Evolutionary conservation across 2,888 invertebrate genomes (phyloP), one percentile per base, ranked within the genome.

Genomic region (Melanostoma mellinum): DNA sequence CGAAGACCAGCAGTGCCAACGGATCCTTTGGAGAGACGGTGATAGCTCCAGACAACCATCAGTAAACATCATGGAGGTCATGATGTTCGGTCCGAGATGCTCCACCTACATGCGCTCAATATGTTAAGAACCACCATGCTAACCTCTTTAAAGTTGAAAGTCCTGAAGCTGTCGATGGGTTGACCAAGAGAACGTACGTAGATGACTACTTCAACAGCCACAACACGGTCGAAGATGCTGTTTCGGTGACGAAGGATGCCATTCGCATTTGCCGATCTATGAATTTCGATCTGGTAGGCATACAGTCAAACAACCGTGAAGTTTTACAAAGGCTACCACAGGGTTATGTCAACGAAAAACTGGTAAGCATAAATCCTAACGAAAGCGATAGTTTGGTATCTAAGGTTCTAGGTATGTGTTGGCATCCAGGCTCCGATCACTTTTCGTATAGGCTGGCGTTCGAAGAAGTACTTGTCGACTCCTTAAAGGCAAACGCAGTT

Each of bases 41-140:
- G 20, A 20, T 20, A 20, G 20, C 20, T 20, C 20, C 20, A 52
- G n/a, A 5, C 9, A 46, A 10, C 61, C 61, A 0, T 48, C 60
- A 32, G 32, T 69, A 1, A 85, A 84, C 55, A 55, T 77, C 36
- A 85, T 86, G 85, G 6, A 67, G 2, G 71, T 81, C 1, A 85
- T 85, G 84, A 86, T 78, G 32, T 86, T 86, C 46, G 78, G 85
- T 9, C 80, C 85, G 2, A 81, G 73, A 20, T 86, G 85, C 78
- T 65, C 65, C 2, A n/a, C 65, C 81, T 0, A 73, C 80, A 32
- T 53, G 76, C 10, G 68, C 63, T 6, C 86, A 86, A 56, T 86
- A 72, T 53, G 80, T 86, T 1, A 81, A 86, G 30, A 52, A 69
- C 9, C 9, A 33, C 2, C 72, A 73, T 50, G 72, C 68, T 9